Evolutionary conservation across 2,113 vertebrate genomes (phyloP).

Genomic region (Triplophysa tibetana): DNA sequence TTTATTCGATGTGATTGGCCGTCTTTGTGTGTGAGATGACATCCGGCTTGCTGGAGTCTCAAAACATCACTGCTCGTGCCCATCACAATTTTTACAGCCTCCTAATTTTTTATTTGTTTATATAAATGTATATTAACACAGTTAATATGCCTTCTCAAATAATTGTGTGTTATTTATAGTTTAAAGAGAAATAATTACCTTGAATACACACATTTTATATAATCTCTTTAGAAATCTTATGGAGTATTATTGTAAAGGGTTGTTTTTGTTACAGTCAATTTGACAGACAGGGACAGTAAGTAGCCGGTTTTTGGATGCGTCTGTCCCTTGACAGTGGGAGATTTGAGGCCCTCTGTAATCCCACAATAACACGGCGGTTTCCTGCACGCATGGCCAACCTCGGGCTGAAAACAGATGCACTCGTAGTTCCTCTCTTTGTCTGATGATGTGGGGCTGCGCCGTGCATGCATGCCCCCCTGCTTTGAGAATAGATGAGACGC

Average conservation of each 20-base stretch:
- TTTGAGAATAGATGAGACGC: not conserved
- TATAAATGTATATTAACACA: no score
- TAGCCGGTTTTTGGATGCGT: slow-evolving; percentile 43
- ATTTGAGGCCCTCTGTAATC: slow-evolving; percentile 65
- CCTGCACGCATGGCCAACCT: slow-evolving; percentile 63
- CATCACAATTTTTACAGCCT: no score
- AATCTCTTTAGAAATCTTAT: no score
- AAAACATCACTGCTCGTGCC: slow-evolving; percentile 43
- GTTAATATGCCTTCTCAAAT: no score
- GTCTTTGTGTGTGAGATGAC: slow-evolving; percentile 63
- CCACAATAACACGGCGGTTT: slow-evolving; percentile 58
- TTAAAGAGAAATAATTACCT: no score
- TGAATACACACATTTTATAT: no score
- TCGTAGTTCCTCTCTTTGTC: slow-evolving; percentile 70
- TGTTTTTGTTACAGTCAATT: slow-evolving; percentile 9
- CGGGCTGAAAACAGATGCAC: slow-evolving; percentile 68
- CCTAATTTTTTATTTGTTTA: no score
- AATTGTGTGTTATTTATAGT: no score
- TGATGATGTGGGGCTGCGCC: slow-evolving; percentile 43
- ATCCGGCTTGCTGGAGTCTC: slow-evolving; percentile 64
- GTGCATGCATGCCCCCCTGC: slow-evolving; percentile 17
- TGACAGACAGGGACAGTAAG: slow-evolving; percentile 58
- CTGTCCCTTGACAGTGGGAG: slow-evolving; percentile 58
- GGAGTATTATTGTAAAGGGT: not conserved
- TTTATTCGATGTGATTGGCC: slow-evolving; percentile 59